Base-by-base conservation (phyloP, 2,888 invertebrate genomes). In the Hypselothyrea guttata region DNA sequence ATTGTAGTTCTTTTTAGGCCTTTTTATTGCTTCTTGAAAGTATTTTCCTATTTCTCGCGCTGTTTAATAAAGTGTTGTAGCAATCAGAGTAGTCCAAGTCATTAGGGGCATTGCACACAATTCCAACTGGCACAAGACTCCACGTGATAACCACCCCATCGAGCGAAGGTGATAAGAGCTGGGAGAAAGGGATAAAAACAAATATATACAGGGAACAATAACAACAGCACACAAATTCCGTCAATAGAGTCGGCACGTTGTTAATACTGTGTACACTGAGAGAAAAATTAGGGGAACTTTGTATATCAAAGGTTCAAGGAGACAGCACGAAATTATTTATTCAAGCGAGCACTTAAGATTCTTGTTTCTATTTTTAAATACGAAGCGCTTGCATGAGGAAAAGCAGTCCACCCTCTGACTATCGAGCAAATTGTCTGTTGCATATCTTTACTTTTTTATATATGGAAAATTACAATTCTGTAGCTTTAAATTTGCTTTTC, bases 91-190 rank as follows among this genome's bases (percentile, higher is more conserved):
- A 34, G 22, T 12, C 31, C 31, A 44, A 58, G 49, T 58, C 60
- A 68, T 78, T 73, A 75, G 55, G 62, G 53, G 52, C 66, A 68
- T 44, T 68, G 73, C 82, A 75, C 61, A 75, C 48, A 35, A 60
- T 52, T 67, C 69, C 69, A 60, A 60, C 52, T 64, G 42, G 53
- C 34, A 28, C 16, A 55, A 62, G 66, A 59, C 34, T 28, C 18
- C 47, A 40, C 45, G 22, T 70, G 47, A 55, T 62, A 45, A 11
- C 38, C 59, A 34, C 12, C 40, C 35, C 30, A 8, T 5, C 18
- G 30, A 38, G n/a, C 15, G 7, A 28, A 34, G 27, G 3, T 12
- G 42, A 1, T 38, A 5, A n/a, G 35, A 37, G 38, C 8, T 12
- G 31, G 11, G 2, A 12, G 13, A 18, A 16, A 27, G 18, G 12